Percentiles rank a stretch among this genome's conserved stretches.
Evolutionary conservation across 2,888 invertebrate genomes (phyloP).

Genomic region (Bombylius major): DNA sequence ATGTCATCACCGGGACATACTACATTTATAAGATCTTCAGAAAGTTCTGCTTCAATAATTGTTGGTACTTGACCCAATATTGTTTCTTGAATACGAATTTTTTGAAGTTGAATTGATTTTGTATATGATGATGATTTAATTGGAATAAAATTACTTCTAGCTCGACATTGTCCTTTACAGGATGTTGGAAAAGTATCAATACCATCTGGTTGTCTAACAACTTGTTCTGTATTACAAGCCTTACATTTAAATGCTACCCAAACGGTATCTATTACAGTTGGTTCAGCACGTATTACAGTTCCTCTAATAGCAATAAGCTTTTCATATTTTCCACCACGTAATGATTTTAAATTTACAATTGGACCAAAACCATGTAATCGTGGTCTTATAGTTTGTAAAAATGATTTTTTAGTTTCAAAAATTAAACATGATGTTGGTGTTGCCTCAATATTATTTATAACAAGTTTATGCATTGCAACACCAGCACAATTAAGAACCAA

Average conservation of each 20-base stretch:
- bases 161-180: slow-evolving; percentile 45
- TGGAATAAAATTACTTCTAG: slow-evolving; percentile 49
- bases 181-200: slow-evolving; percentile 38
- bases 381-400: slow-evolving; percentile 15
- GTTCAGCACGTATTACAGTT: slow-evolving; percentile 69
- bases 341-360: slow-evolving; percentile 50
- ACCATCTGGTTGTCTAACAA: slow-evolving; percentile 42
- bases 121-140: slow-evolving; percentile 55
- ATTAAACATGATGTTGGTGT: not conserved
- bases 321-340: slow-evolving; percentile 64
- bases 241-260: slow-evolving; percentile 69
- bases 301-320: slow-evolving; percentile 67
- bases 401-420: not conserved
- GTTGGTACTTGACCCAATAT: slow-evolving; percentile 44
- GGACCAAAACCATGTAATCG: slow-evolving; percentile 45
- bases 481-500: slow-evolving; percentile 57
- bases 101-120: slow-evolving; percentile 65
- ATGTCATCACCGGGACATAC: slow-evolving; percentile 84
- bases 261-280: slow-evolving; percentile 56
- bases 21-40: slow-evolving; percentile 67
- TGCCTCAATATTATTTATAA: slow-evolving; percentile 11
- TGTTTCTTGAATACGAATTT: slow-evolving; percentile 70
- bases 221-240: slow-evolving; percentile 52
- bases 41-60: slow-evolving; percentile 74
- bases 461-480: slow-evolving; percentile 66